Evolutionary conservation across 2,113 vertebrate genomes (phyloP).

Genomic region (Toxostoma redivivum): DNA sequence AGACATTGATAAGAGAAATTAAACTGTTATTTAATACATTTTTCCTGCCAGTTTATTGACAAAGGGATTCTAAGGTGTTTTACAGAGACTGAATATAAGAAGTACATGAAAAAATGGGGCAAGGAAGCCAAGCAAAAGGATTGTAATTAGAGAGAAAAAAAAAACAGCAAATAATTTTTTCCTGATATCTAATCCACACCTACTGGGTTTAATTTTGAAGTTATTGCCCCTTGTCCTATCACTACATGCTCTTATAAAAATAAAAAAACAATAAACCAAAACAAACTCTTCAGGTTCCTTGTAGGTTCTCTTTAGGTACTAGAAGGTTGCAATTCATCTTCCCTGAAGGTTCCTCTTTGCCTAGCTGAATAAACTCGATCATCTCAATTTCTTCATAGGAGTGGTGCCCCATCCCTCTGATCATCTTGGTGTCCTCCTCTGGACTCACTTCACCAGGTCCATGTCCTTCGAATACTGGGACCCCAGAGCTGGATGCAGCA

Average conservation of each 20-base stretch:
- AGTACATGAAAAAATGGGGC: neutral
- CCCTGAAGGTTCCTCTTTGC: neutral
- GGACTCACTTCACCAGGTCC: fast-evolving
- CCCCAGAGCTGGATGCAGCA: neutral
- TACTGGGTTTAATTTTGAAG: neutral
- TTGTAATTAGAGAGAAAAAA: neutral
- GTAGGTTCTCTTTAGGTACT: neutral
- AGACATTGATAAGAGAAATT: neutral
- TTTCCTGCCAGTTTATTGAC: neutral
- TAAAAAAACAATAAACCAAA: neutral
- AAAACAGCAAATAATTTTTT: neutral
- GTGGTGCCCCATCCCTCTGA: neutral
- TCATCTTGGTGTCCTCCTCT: neutral
- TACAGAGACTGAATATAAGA: neutral
- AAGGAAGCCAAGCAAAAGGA: neutral
- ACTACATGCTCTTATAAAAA: neutral
- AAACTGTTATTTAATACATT: neutral
- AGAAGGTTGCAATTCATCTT: neutral
- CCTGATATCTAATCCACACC: neutral
- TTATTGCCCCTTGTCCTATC: neutral
- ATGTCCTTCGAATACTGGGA: neutral
- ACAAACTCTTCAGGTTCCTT: neutral
- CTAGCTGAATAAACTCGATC: neutral
- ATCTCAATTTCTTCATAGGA: neutral
- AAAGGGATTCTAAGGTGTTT: neutral